Evolutionary conservation across 2,797 vertebrate genomes (phyloP), one percentile per base, ranked within the genome.

Genomic region (Linurgus olivaceus): DNA sequence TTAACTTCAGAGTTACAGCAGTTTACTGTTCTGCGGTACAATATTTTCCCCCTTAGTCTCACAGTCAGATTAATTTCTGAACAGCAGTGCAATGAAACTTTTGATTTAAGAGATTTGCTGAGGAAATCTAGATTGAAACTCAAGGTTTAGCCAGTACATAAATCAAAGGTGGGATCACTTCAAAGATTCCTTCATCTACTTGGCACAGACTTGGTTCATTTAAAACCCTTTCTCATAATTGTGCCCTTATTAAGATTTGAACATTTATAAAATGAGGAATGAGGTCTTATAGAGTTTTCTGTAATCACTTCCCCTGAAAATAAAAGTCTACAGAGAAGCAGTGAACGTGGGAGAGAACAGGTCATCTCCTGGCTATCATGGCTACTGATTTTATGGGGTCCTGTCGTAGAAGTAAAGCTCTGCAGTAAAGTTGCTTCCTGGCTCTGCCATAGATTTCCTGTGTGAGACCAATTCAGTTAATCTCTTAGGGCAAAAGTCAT

Each of bases 41-140:
- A 58, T 91, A 93, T 94, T 96, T 96, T 90, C 42, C 77, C 90
- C 80, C 76, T 95, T 86, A 91, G 94, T 86, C 87, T 95, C 89
- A 70, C 85, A 93, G 84, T 94, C 92, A 88, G 87, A 94, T 91
- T 94, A 96, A 94, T 96, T 97, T 94, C 93, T 91, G 85, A 94
- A 77, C 74, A 88, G 82, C 82, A 86, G 52, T 1, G 91, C 94
- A 96, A 88, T 86, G 94, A 94, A 94, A 93, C 76, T 93, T 96
- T 93, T 97, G 94, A 97, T 96, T 97, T 96, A 97, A 92, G 94
- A 96, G 94, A 97, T 96, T 95, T 96, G 94, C 89, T 93, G 92
- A 95, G 89, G 95, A 97, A 96, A 96, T 95, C 91, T 93, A 94
- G 93, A 95, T 95, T 95, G 93, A 96, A 97, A 96, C 37, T 94